Evolutionary conservation across 2,113 vertebrate species (phyloP).

Genomic region (Chionomys nivalis): DNA sequence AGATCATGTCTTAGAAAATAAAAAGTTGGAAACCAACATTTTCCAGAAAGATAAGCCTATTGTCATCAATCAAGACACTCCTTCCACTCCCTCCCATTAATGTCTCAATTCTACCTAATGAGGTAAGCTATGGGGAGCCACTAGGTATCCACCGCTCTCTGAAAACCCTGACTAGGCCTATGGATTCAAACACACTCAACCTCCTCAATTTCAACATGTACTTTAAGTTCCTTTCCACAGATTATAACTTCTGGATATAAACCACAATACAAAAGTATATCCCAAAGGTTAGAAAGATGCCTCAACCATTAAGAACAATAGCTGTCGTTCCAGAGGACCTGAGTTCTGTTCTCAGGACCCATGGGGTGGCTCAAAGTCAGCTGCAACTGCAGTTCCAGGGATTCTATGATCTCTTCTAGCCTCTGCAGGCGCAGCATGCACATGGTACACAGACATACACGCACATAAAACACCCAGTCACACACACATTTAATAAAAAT

Average conservation of each 20-base stretch:
- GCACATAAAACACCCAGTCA: neutral
- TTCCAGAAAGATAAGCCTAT: neutral
- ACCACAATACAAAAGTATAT: conserved; percentile 21
- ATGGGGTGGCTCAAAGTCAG: neutral
- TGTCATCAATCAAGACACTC: neutral
- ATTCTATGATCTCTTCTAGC: neutral
- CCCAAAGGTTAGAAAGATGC: neutral
- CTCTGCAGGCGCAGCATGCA: neutral
- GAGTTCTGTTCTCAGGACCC: neutral
- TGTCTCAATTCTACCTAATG: neutral
- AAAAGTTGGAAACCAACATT: neutral
- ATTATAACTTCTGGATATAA: conserved; percentile 32
- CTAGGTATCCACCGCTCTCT: neutral
- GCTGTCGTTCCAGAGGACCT: neutral
- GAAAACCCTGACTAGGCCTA: neutral
- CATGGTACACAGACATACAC: neutral
- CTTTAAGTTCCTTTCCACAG: neutral
- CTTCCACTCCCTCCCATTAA: neutral
- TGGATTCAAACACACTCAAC: neutral
- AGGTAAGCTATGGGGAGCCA: neutral
- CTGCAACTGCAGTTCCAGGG: neutral
- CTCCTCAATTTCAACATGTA: neutral
- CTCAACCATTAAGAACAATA: neutral
- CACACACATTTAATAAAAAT: neutral
- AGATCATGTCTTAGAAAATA: neutral